These are phyloP conservation scores for Idaea biselata DNA, from an alignment of 2,888 invertebrate species.

Conservation along the genomic window DNA sequence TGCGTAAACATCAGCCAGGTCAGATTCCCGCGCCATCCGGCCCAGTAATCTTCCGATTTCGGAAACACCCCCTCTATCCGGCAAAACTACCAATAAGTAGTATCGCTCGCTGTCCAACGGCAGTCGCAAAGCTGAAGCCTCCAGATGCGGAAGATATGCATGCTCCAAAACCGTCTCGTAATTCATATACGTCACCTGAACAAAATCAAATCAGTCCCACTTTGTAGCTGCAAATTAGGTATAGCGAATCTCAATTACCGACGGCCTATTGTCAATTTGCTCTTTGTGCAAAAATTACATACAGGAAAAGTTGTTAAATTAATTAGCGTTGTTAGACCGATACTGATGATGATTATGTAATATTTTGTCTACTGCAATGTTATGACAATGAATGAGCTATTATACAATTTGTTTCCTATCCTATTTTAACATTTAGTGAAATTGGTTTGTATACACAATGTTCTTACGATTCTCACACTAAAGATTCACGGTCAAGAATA, in stretches of 20 bases:
- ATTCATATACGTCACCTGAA: conserved; percentile 84
- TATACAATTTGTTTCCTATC: not conserved
- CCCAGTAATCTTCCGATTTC: conserved; percentile 83
- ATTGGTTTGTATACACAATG: conserved; percentile 12
- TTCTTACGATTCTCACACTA: not conserved
- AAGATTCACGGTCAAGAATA: not conserved
- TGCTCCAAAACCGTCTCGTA: conserved; percentile 90
- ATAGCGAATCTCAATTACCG: conserved; percentile 26
- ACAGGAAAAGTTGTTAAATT: conserved; percentile 13
- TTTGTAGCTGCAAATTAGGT: conserved; percentile 16
- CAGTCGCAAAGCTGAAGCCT: conserved; percentile 86
- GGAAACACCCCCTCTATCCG: conserved; percentile 82
- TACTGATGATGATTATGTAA: conserved; percentile 12
- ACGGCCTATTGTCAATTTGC: conserved; percentile 25
- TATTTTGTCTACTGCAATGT: not conserved
- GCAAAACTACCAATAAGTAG: conserved; percentile 87
- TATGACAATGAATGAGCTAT: not conserved
- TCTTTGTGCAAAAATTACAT: conserved; percentile 21
- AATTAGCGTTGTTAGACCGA: conserved; percentile 21
- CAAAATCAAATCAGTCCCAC: conserved; percentile 32
- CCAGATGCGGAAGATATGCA: conserved; percentile 85
- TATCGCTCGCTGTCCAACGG: conserved; percentile 90
- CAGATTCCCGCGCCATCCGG: conserved; percentile 82
- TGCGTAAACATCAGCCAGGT: conserved; percentile 84
- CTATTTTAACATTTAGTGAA: not conserved